Evolutionary conservation across 2,797 vertebrate genomes (phyloP).

Genomic region (Benthosema pterotum): DNA sequence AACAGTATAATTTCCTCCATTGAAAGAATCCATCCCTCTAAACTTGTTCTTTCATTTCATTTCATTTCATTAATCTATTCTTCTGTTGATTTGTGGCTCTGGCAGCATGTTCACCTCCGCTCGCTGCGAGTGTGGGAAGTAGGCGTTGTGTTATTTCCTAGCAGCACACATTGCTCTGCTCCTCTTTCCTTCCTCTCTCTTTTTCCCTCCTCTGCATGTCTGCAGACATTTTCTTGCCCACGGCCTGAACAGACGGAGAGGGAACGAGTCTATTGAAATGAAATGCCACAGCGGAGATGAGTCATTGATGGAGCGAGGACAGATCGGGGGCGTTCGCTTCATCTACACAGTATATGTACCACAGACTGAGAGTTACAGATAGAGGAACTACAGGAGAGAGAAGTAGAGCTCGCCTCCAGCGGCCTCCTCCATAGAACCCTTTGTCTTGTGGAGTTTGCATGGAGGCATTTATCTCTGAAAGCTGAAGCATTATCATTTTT

Average conservation of each 20-base stretch:
- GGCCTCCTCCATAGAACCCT: background rate
- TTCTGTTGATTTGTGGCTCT: background rate
- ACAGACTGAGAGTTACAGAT: background rate
- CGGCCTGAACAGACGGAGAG: slow-evolving; percentile 9
- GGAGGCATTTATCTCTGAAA: too few relatives aligned
- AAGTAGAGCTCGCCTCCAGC: background rate
- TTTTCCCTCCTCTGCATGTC: slow-evolving; percentile 18
- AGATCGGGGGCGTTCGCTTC: background rate
- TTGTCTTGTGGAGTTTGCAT: background rate
- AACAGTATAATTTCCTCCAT: too few relatives aligned
- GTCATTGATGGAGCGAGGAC: slow-evolving; percentile 3
- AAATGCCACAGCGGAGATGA: slow-evolving; percentile 19
- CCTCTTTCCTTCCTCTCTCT: slow-evolving; percentile 20
- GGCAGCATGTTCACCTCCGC: slow-evolving; percentile 2
- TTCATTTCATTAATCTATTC: background rate
- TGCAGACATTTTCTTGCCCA: slow-evolving; percentile 14
- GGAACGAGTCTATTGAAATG: background rate
- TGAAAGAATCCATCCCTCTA: too few relatives aligned
- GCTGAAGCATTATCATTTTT: too few relatives aligned
- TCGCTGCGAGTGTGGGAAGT: slow-evolving; percentile 11
- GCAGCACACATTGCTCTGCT: background rate
- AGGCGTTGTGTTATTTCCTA: slow-evolving; percentile 43
- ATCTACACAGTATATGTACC: background rate
- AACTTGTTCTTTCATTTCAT: background rate
- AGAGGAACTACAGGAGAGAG: background rate